A percentile compares a stretch with the other conserved stretches of the same genome.
These are phyloP conservation scores for Vimba vimba DNA, from an alignment of 2,113 vertebrate species.

Conservation along the genomic window DNA sequence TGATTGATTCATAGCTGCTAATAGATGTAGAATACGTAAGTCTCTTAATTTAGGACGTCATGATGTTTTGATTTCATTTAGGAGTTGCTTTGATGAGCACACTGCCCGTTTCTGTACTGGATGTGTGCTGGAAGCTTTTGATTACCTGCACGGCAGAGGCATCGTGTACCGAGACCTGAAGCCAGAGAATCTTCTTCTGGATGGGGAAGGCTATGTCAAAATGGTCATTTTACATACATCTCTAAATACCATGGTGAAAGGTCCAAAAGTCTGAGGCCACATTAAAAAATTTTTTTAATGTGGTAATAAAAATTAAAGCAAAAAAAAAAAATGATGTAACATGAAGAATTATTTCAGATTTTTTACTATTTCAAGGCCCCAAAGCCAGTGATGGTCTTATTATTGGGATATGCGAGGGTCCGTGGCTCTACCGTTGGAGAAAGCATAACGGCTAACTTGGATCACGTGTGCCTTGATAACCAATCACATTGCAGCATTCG, in stretches of 20 bases:
- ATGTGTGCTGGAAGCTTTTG: conserved; percentile 79
- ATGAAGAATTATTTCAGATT: background rate
- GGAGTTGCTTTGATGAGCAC: conserved; percentile 76
- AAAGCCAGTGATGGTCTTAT: background rate
- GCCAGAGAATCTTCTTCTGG: conserved; percentile 78
- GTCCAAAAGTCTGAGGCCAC: background rate
- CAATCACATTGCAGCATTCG: too few species aligned
- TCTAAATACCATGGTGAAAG: background rate
- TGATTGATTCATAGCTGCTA: background rate
- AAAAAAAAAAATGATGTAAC: background rate
- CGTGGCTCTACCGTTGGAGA: too few species aligned
- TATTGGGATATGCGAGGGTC: too few species aligned
- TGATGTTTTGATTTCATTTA: conserved; percentile 54
- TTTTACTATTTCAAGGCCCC: background rate
- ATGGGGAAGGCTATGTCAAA: conserved; percentile 77
- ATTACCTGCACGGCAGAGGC: conserved; percentile 75
- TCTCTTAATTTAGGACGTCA: conserved; percentile 15
- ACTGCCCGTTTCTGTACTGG: conserved; percentile 76
- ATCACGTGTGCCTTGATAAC: too few species aligned
- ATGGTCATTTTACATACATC: conserved; percentile 65
- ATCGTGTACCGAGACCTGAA: conserved; percentile 79
- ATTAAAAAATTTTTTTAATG: background rate
- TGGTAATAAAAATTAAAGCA: background rate
- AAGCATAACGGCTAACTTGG: too few species aligned
- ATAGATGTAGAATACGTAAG: background rate